Evolutionary conservation across 2,797 vertebrate genomes (phyloP), one percentile per base, ranked within the genome.

Genomic region (Chelidonichthys spinosus): DNA sequence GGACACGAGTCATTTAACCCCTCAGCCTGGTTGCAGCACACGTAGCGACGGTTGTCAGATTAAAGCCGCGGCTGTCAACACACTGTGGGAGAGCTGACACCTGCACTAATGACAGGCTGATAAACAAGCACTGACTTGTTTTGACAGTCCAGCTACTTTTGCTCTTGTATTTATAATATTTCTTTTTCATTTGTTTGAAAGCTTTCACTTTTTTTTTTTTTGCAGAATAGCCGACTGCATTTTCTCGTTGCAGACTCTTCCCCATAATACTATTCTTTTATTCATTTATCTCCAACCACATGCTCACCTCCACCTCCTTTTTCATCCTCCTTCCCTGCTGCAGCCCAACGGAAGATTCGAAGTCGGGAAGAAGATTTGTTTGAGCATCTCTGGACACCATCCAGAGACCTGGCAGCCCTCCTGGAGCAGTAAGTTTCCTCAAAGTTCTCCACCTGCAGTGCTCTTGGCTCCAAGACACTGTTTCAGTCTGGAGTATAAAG

Each of bases 321-420:
- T 42, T 59, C 5, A 55, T 52, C 4, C 32, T 32, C 11, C 10
- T 46, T 59, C 44, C 11, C n/a, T 75, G 2, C 14, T 63, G 25
- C 25, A 99, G 98, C 95, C 97, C 18, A 99, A 98, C 75, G 98
- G 98, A 78, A 96, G 98, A 78, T 99, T 99, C 89, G 98, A 99
- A 94, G 96, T 99, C 71, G 98, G 98, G 72, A 99, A 99, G 93
- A 99, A 99, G 89, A 98, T 99, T 90, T 99, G 98, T 89, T 91
- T 99, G 80, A 99, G 98, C 89, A 99, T 99, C 91, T 99, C 98
- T 77, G 98, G 98, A 63, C 98, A 99, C 90, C 98, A 99, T 90
- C 98, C 98, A 67, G 98, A 99, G 95, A 99, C 97, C 10, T 99
- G 98, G 98, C 98, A 99, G 85, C 98, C 98, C 5, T 99, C 98